Evolutionary conservation across 2,888 invertebrate genomes (phyloP).

Genomic region (Stratiomys singularior): DNA sequence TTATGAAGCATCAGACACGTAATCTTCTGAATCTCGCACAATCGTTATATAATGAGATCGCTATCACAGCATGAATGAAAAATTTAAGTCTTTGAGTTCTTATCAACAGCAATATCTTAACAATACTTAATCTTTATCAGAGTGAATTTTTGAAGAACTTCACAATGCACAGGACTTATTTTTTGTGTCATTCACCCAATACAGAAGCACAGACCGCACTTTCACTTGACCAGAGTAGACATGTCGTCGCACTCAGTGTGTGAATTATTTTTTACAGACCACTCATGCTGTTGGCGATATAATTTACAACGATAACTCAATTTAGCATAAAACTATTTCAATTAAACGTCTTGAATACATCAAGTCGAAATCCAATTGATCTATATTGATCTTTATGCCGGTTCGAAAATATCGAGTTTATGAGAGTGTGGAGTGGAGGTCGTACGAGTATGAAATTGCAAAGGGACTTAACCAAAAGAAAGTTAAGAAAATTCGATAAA

Average conservation of each 20-base stretch:
- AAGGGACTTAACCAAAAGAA: too few relatives aligned
- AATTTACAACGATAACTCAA: slow-evolving; percentile 1
- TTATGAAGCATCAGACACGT: background rate
- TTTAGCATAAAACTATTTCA: background rate
- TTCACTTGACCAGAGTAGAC: background rate
- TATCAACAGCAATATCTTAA: too few relatives aligned
- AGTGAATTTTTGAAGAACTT: too few relatives aligned
- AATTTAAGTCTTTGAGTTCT: too few relatives aligned
- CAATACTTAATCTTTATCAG: too few relatives aligned
- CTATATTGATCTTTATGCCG: background rate
- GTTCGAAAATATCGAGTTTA: background rate
- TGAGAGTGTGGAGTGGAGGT: too few relatives aligned
- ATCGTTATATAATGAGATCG: background rate
- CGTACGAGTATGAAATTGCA: too few relatives aligned
- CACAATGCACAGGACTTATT: background rate
- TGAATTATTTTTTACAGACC: background rate
- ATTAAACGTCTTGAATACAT: background rate
- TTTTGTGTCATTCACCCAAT: background rate
- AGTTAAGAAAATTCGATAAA: too few relatives aligned
- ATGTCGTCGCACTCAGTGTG: background rate
- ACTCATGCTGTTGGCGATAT: background rate
- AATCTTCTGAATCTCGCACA: background rate
- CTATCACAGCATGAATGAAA: background rate
- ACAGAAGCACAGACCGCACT: background rate
- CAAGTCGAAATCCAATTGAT: background rate